Evolutionary conservation across 2,113 vertebrate genomes (phyloP).

Genomic region (Balaenoptera acutorostrata): DNA sequence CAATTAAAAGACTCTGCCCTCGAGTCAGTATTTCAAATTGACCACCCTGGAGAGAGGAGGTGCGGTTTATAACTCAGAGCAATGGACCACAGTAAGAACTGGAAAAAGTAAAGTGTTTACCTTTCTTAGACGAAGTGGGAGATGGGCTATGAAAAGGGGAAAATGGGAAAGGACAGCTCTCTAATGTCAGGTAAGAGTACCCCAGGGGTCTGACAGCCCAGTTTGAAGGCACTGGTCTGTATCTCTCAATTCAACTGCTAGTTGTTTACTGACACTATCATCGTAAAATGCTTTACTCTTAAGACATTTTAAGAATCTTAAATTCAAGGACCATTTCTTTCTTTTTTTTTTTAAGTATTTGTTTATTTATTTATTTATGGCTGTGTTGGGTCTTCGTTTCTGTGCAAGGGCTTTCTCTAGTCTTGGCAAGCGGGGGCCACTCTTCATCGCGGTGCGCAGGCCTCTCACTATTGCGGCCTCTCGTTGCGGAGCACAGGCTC

Average conservation of each 20-base stretch:
- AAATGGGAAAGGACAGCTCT: neutral
- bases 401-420: no score
- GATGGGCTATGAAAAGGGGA: neutral
- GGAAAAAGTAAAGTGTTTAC: neutral
- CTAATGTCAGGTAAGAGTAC: neutral
- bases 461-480: no score
- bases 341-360: no score
- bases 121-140: neutral
- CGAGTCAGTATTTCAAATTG: neutral
- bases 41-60: neutral
- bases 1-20: neutral
- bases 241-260: neutral
- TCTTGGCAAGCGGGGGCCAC: no score
- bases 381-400: no score
- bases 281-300: neutral
- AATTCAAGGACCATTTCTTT: neutral
- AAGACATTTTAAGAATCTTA: neutral
- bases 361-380: no score
- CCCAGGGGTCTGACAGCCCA: neutral
- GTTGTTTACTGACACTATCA: neutral
- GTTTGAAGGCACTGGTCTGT: neutral
- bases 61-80: neutral
- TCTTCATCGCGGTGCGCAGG: no score
- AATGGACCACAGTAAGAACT: neutral
- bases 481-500: no score